Conservation (phyloP, 2,888 invertebrate genomes). For the Nasonia oneida region DNA sequence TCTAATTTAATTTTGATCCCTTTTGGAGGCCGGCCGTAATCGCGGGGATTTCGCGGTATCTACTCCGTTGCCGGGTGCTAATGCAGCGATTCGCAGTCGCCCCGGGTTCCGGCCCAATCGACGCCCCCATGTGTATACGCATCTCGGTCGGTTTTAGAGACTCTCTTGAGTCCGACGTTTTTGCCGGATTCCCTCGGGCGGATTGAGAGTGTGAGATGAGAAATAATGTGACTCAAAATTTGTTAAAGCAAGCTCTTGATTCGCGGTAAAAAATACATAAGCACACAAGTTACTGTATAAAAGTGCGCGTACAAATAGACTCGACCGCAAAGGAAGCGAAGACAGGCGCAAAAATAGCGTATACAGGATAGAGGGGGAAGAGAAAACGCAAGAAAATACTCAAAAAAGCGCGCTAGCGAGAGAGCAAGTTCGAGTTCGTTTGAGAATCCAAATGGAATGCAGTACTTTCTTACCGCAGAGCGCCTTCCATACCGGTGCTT, state of each 20-base stretch:
- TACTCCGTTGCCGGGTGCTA: conserved; percentile 34
- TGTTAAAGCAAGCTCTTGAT: too few species aligned
- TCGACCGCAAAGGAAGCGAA: neutral
- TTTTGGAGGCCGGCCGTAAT: conserved; percentile 39
- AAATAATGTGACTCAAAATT: too few species aligned
- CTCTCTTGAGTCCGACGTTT: neutral
- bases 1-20: conserved; percentile 62
- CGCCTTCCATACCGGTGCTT: neutral
- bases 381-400: neutral
- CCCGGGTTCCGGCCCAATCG: neutral
- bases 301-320: neutral
- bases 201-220: too few species aligned
- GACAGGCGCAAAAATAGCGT: neutral
- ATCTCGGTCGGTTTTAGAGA: too few species aligned
- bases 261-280: too few species aligned
- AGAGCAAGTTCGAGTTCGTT: neutral
- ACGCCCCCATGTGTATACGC: conserved; percentile 10
- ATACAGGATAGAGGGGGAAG: neutral
- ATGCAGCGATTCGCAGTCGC: conserved; percentile 60
- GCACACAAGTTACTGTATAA: neutral
- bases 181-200: neutral
- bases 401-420: neutral
- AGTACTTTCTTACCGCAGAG: neutral
- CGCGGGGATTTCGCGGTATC: conserved; percentile 54
- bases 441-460: neutral